Evolutionary conservation across 2,113 vertebrate genomes (phyloP), one percentile per base, ranked within the genome.

Genomic region (Kryptolebias marmoratus): DNA sequence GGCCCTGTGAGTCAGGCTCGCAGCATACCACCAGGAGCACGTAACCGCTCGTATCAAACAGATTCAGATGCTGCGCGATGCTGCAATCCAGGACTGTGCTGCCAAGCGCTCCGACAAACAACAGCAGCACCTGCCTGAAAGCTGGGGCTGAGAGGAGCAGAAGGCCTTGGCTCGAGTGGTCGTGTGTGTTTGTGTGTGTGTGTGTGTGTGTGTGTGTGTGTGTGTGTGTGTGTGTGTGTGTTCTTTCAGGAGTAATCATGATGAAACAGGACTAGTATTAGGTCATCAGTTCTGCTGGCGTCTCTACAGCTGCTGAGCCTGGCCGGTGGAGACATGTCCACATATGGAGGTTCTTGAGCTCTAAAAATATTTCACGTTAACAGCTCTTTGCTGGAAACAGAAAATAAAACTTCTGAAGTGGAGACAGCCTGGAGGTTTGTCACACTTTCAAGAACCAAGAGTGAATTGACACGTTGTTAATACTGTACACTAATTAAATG

Each of bases 41-140:
- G 86, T 88, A 75, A 85, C 53, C 47, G 52, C 54, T 87, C 48
- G 56, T 81, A 83, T 86, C 82, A 82, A 88, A 79, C 87, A 83
- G 85, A 82, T 85, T 71, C 86, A 90, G 87, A 92, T 90, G 89
- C 73, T 85, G 67, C n/a, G 4, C 77, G 80, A 70, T 49, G 81
- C 84, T 68, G 70, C 80, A 69, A 71, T 90, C 84, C 85, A 84
- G 81, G 61, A 73, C 53, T 75, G 65, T 11, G 1, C 84, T 89
- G 87, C 85, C 90, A 88, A 90, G 74, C 0, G 48, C 71, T 81
- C 48, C 59, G 45, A 79, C 84, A 85, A 87, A 89, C 91, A 89
- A 89, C 84, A 80, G 83, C 90, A 92, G 87, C 89, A 90, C 91
- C 91, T 92, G 90, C 72, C 73, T 77, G 82, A 87, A 85, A 84